A percentile compares a stretch with the other conserved stretches of the same genome.
These are phyloP conservation scores for Chelonoidis abingdonii DNA, from an alignment of 2,113 vertebrate species.

Conservation along the genomic window DNA sequence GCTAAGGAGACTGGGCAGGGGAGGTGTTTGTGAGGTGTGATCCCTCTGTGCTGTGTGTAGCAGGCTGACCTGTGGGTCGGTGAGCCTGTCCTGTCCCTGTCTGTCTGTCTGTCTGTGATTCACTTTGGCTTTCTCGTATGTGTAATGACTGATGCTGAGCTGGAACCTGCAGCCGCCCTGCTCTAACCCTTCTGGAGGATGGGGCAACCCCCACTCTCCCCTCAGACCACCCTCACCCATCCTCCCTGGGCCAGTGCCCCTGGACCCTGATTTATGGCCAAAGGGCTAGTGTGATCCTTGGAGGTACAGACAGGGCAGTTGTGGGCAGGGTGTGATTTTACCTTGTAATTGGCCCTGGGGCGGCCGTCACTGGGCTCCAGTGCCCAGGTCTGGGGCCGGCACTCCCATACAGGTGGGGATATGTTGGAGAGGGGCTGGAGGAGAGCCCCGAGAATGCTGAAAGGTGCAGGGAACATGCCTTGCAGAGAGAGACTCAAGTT, in stretches of 20 bases:
- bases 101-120: neutral
- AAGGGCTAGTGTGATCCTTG: neutral
- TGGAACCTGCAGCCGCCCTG: neutral
- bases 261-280: too few relatives aligned
- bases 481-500: neutral
- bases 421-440: too few relatives aligned
- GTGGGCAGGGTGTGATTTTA: neutral
- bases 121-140: neutral
- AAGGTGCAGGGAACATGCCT: neutral
- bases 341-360: neutral
- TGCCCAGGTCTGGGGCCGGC: too few relatives aligned
- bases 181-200: neutral
- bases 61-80: neutral
- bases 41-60: neutral
- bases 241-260: neutral
- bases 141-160: neutral
- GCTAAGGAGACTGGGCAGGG: neutral
- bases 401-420: too few relatives aligned
- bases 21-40: neutral
- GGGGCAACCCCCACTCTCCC: neutral
- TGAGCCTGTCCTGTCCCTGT: neutral
- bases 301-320: neutral
- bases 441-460: too few relatives aligned
- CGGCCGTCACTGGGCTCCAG: too few relatives aligned
- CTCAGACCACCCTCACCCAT: neutral